Percentiles rank a stretch among this genome's conserved stretches.
Evolutionary conservation across 2,888 invertebrate species (phyloP).

Genomic region (Dendrolimus houi): DNA sequence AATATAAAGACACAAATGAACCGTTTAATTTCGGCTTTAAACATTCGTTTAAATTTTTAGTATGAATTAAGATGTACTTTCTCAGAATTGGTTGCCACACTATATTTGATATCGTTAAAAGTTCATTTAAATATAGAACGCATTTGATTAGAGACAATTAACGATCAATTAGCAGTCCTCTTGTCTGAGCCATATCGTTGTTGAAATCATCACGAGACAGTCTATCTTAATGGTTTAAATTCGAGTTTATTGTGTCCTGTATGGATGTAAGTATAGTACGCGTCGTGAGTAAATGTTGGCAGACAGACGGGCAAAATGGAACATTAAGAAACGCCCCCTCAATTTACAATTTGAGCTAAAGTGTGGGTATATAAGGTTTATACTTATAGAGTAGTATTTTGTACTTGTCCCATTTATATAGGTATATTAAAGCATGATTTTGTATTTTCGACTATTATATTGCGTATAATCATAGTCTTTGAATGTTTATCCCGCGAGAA

Average conservation of each 20-base stretch:
- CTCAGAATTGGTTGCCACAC: neutral
- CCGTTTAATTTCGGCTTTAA: too few species aligned
- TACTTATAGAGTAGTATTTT: neutral
- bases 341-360: neutral
- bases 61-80: too few species aligned
- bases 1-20: too few species aligned
- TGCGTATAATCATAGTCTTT: too few species aligned
- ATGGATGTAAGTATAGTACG: neutral
- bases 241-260: slow-evolving; percentile 35
- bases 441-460: too few species aligned
- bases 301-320: slow-evolving; percentile 6
- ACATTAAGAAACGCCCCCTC: slow-evolving; percentile 2
- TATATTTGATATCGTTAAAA: slow-evolving; percentile 50
- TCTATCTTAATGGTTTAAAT: slow-evolving; percentile 43
- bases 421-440: too few species aligned
- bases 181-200: slow-evolving; percentile 47
- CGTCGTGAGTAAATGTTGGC: slow-evolving; percentile 9
- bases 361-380: slow-evolving; percentile 2
- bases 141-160: slow-evolving; percentile 73
- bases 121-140: slow-evolving; percentile 72
- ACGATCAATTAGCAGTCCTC: slow-evolving; percentile 64
- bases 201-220: slow-evolving; percentile 54
- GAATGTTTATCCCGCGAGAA: too few species aligned
- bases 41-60: too few species aligned
- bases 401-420: too few species aligned